Evolutionary conservation across 2,888 invertebrate genomes (phyloP), one percentile per base, ranked within the genome.

Genomic region (Agelastica alni): DNA sequence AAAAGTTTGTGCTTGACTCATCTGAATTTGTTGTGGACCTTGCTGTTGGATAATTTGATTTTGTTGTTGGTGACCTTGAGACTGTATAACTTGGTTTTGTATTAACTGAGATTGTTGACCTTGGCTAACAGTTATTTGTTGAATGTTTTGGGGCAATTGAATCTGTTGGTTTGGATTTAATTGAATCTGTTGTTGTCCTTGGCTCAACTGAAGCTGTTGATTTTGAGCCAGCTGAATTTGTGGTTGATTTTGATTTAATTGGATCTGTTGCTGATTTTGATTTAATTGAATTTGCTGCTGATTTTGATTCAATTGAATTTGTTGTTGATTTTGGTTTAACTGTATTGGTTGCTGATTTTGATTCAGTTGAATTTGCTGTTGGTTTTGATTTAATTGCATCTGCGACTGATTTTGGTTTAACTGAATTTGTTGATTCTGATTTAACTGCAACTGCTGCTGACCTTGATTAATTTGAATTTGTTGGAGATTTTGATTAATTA

Each of bases 361-460:
- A 13, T 10, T 32, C 18, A 69, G 69, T 55, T 72, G 70, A 57
- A 70, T 74, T 43, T 66, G 65, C 34, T 61, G 56, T 14, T 60
- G 56, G 56, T 76, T 75, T 45, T 77, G 77, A 61, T 75, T 75
- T 58, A 78, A 76, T 2, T 77, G 59, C 53, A 77, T 75, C 56
- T 78, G 77, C 44, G 64, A 64, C 41, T 58, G 64, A 42, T 61
- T 65, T 37, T 28, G 34, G 43, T 30, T 43, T 6, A 39, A 16
- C 17, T 56, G 48, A 14, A 31, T 59, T 13, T 42, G 49, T 26
- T 62, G 63, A 37, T 47, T 47, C 13, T 26, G 47, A n/a, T 37
- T 47, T 7, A 47, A 14, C 45, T 62, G 56, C 47, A 54, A 39
- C 42, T 49, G 71, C 44, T 68, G 75, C 34, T 51, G 51, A 20